Evolutionary conservation across 1,140 invertebrate genomes (phyloP).

Genomic region (Patella vulgata): DNA sequence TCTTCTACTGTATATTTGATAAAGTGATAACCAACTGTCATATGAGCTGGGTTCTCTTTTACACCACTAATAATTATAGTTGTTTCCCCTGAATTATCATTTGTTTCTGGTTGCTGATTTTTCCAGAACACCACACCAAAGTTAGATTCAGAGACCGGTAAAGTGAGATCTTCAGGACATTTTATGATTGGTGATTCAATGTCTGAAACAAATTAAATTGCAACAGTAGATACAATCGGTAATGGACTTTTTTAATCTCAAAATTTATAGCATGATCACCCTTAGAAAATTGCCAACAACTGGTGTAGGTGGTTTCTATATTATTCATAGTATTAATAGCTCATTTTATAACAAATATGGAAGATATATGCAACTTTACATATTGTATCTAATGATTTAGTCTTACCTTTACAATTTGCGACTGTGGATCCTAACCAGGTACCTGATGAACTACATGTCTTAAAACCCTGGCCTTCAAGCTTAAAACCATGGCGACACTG

Average conservation of each 20-base stretch:
- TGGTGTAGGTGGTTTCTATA: no score
- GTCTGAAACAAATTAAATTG: constrained; percentile 35
- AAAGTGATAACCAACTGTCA: constrained; percentile 28
- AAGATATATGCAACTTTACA: no score
- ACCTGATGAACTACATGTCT: constrained; percentile 7
- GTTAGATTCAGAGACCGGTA: constrained; percentile 12
- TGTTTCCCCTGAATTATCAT: constrained; percentile 29
- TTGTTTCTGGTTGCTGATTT: constrained; percentile 9
- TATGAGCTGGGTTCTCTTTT: constrained; percentile 13
- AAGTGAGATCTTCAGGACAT: constrained; percentile 24
- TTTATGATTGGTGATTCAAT: constrained; percentile 23
- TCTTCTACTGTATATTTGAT: constrained; percentile 31
- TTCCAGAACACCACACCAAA: constrained; percentile 28
- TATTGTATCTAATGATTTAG: no score
- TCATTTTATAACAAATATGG: no score
- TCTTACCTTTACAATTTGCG: constrained; percentile 5
- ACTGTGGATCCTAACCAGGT: neutral
- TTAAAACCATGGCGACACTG: constrained; percentile 7
- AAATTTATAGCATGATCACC: no score
- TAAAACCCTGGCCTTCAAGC: neutral
- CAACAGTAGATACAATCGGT: no score
- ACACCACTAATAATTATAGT: constrained; percentile 10
- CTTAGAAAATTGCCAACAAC: no score
- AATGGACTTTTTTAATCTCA: no score
- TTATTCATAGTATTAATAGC: no score